A percentile compares a stretch with the other conserved stretches of the same genome.
These are phyloP conservation scores for Gulo gulo DNA, from an alignment of 2,113 vertebrate genomes.

Conservation along the genomic window DNA sequence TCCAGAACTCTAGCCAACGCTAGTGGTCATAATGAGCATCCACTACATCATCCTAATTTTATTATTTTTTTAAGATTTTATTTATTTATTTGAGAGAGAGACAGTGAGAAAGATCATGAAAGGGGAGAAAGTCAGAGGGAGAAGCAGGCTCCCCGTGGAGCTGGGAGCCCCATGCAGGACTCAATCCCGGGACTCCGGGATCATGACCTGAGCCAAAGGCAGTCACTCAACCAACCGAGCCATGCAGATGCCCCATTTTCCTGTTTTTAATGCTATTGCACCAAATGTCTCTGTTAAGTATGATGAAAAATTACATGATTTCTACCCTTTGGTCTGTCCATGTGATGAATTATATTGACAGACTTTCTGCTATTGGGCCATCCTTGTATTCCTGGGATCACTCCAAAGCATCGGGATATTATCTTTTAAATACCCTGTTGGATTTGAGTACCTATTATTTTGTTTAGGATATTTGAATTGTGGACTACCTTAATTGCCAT, in stretches of 20 bases:
- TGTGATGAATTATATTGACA: neutral
- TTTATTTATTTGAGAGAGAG: too few relatives aligned
- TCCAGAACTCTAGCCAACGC: neutral
- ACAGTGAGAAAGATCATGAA: too few relatives aligned
- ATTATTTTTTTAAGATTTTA: too few relatives aligned
- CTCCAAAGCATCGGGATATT: neutral
- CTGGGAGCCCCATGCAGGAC: too few relatives aligned
- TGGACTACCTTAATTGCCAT: neutral
- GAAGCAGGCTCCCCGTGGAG: too few relatives aligned
- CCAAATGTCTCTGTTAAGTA: neutral
- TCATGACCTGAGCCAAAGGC: too few relatives aligned
- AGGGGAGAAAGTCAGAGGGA: too few relatives aligned
- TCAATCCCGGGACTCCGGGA: too few relatives aligned
- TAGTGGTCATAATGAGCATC: neutral
- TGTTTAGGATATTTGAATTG: neutral
- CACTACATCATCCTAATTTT: neutral
- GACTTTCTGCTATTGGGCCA: neutral
- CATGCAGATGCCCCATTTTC: too few relatives aligned
- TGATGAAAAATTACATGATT: neutral
- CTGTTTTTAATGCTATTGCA: neutral
- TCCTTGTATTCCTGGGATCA: neutral
- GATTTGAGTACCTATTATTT: neutral
- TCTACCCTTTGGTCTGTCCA: neutral
- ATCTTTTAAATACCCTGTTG: neutral
- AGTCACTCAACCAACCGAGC: too few relatives aligned